Conservation (phyloP, 2,888 invertebrate species). For the Dyspetes luteomarginatus region DNA sequence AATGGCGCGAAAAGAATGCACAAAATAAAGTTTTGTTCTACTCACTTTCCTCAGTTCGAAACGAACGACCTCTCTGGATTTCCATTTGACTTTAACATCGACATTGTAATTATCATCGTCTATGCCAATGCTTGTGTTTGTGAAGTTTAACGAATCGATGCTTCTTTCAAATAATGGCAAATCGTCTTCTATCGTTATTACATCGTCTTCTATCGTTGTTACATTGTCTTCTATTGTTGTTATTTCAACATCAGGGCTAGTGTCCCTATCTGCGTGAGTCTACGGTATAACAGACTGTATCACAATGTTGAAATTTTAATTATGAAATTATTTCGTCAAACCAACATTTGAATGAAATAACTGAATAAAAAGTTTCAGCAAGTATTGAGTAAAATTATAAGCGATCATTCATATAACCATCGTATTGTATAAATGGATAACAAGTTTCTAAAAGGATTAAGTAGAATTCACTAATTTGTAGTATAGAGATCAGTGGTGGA, state of each 20-base stretch:
- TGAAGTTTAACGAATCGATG: conserved; percentile 3
- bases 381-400: too few relatives aligned
- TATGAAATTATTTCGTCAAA: neutral
- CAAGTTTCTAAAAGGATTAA: too few relatives aligned
- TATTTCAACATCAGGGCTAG: neutral
- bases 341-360: neutral
- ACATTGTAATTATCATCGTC: conserved; percentile 59
- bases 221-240: neutral
- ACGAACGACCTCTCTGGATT: conserved; percentile 47
- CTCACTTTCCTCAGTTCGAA: conserved; percentile 54
- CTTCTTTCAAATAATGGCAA: neutral
- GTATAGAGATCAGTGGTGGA: too few relatives aligned
- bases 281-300: neutral
- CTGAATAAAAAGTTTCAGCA: too few relatives aligned
- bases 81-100: conserved; percentile 62
- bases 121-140: neutral
- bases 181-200: neutral
- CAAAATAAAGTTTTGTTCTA: too few relatives aligned
- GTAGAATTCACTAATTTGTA: too few relatives aligned
- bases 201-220: neutral
- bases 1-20: neutral
- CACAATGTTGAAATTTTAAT: neutral
- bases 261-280: neutral
- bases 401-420: too few relatives aligned
- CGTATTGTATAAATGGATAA: too few relatives aligned